Base-by-base conservation (phyloP, 1,140 invertebrate species). In the Lysiphlebus fabarum region DNA sequence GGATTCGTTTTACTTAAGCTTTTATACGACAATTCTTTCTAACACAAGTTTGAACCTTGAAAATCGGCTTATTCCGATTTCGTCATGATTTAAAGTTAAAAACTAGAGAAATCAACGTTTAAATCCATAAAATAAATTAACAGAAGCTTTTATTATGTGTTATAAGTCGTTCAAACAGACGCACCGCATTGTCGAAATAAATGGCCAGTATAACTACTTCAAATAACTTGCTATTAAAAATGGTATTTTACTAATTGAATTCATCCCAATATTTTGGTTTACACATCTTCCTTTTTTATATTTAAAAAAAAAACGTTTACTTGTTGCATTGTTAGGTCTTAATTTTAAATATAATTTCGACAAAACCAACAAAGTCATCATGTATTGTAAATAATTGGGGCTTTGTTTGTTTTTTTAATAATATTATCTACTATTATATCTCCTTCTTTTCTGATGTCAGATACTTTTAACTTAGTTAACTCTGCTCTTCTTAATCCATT, bases 261-360 rank as follows among this genome's bases (percentile, higher is more conserved):
- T 14, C 37, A 48, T 47, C 2, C 56, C 56, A 41, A 58, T 48
- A 12, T 41, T 37, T 50, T 58, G n/a, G n/a, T n/a, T n/a, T n/a
- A n/a, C 12, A 34, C 56, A 58, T 44, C 41, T 58, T 1, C 47
- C 45, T 14, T 58, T 40, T 11, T 38, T 7, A 42, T 48, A 58
- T n/a, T 38, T 37, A 1, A 58, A 14, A 17, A 56, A 56, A 56
- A 56, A 48, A 36, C 43, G 43, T 7, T 37, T 6, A 6, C 9
- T 40, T 10, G 7, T 34, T n/a, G n/a, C 9, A 17, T 45, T 34
- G 14, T 37, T 1, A 8, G 44, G 44, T 34, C 55, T 43, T 0
- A 48, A 8, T 7, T 7, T 14, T 7, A 14, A 5, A 12, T 56
- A 56, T 17, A n/a, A 40, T 36, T 7, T 56, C 38, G n/a, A 34